Evolutionary conservation across 2,113 vertebrate genomes (phyloP), one percentile per base, ranked within the genome.

Genomic region (Gnathonemus echidnorhynchus): DNA sequence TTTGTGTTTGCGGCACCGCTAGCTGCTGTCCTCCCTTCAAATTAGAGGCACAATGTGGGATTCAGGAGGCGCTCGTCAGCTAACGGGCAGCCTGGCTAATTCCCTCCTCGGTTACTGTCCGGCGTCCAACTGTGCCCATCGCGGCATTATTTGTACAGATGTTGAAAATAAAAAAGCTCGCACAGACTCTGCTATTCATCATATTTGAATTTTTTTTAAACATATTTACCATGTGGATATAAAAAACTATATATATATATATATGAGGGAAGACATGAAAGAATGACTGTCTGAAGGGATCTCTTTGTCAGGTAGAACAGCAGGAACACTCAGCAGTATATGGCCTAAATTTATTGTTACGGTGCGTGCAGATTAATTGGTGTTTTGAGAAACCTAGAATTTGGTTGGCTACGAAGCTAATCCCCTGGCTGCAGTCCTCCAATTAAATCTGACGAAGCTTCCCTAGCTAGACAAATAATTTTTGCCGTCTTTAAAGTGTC

Each of bases 201-300:
- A 87, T 39, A 56, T 87, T 39, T 39, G 50, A 1, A 0, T 21
- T 87, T 46, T 39, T 86, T 77, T 74, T 27, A 77, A 87, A 35
- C 86, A 31, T 56, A 53, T 87, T 87, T 87, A 52, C 86, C n/a
- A 52, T 50, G 46, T 87, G 86, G 35, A 86, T 86, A 86, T 49
- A 86, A 86, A 86, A n/a, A 86, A 86, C 8, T 42, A 84, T 48
- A 48, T 21, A 17, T 45, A 45, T 45, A 45, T 35, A 39, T 70
- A 70, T 70, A 70, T 77, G 27, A 35, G 70, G 70, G 35, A 77
- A 77, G 15, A 77, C 31, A 77, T 17, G 48, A 86, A 86, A 86
- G 21, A 11, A 35, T 48, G 4, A 46, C 42, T 49, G 45, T 48
- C 83, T 86, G 46, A 46, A 49, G 84, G 24, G 46, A 27, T 50